Base-by-base conservation (phyloP, 2,797 vertebrate genomes). In the Columba guinea region DNA sequence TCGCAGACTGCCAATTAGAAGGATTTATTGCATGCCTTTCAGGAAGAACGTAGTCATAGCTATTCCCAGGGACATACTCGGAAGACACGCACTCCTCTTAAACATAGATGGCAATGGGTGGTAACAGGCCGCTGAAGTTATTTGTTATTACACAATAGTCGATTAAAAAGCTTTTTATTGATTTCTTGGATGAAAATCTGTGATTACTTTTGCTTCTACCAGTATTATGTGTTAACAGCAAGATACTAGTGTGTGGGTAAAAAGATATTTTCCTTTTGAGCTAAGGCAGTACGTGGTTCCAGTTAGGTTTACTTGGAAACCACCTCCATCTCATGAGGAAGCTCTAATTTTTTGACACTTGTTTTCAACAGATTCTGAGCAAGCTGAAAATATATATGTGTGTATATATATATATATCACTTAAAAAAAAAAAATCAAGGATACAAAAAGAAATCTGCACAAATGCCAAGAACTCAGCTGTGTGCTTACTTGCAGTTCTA, bases 1-100 rank as follows among this genome's bases (percentile, higher is more conserved):
- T 84, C 70, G 58, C 87, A 91, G 95, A 88, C 52, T 94, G 86
- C 67, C 69, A 92, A 89, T 96, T 96, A 96, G 70, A 96, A 92
- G 75, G 91, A 96, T 96, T 96, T 94, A 97, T 90, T 77, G 64
- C 73, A 37, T 67, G 74, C 52, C 63, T 94, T 91, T 71, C 68
- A 89, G 67, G 74, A 90, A 55, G 74, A 69, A 90, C 34, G 41
- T 56, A 86, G 65, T 32, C n/a, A 24, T 65, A 58, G 48, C 26
- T 76, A 70, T 90, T 96, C 92, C 68, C 58, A 60, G 51, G 48
- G 34, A 91, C 68, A 89, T 35, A 69, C 35, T 86, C 79, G 37
- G 49, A 89, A 92, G 89, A 4, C 1, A 0, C 9, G 30, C 71
- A 75, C 65, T 95, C 81, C 37, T 63, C 75, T 90, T 87, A 71